Conservation (phyloP, 2,797 vertebrate genomes). For the Furcifer pardalis region DNA sequence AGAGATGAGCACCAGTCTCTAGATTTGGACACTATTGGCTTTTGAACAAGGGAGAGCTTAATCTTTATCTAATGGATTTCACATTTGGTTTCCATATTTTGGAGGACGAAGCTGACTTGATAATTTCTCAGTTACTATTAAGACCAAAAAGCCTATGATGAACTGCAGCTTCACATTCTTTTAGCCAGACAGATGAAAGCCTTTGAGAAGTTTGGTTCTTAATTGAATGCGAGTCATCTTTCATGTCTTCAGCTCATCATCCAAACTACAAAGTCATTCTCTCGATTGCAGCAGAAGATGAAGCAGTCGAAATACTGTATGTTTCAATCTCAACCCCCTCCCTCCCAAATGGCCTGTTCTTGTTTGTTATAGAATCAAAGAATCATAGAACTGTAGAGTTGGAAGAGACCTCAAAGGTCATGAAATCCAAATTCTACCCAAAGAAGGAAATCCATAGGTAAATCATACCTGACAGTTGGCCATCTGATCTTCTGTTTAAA, state of each 20-base stretch:
- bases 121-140: conserved; percentile 67
- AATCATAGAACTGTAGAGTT: too few species aligned
- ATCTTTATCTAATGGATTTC: conserved; percentile 46
- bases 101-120: conserved; percentile 55
- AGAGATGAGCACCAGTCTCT: too few species aligned
- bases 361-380: not conserved
- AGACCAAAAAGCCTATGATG: conserved; percentile 61
- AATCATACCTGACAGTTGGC: too few species aligned
- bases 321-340: too few species aligned
- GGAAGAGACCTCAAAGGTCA: too few species aligned
- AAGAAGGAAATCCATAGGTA: too few species aligned
- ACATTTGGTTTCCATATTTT: conserved; percentile 75
- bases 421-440: too few species aligned
- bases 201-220: conserved; percentile 60
- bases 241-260: conserved; percentile 2
- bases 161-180: conserved; percentile 58
- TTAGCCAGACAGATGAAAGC: conserved; percentile 56
- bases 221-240: conserved; percentile 65
- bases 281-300: not conserved
- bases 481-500: too few species aligned
- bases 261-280: conserved; percentile 50
- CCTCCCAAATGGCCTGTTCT: not conserved
- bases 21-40: too few species aligned
- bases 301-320: not conserved
- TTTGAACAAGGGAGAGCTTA: too few species aligned